phyloP scores from a whole-genome alignment of 2,888 invertebrate genomes.

The Sycophila texana region DNA sequence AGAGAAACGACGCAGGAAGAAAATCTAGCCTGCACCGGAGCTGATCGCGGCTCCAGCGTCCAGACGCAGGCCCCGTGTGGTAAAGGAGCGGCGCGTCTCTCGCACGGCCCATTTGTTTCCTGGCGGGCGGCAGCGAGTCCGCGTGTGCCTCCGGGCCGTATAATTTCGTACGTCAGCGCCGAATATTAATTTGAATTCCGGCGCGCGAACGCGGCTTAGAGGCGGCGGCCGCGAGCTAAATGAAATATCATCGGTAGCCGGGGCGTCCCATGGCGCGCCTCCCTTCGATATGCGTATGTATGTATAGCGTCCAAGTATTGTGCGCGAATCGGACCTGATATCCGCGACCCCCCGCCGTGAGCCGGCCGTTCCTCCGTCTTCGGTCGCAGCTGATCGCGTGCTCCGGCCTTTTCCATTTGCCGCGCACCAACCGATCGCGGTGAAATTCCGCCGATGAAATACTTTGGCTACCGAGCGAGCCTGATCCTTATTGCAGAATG shows the following conservation, averaged over 20 bases:
- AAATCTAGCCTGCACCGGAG: too few relatives aligned
- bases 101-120: slow-evolving; percentile 68
- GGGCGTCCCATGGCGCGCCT: slow-evolving; percentile 66
- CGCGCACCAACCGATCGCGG: too few relatives aligned
- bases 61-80: too few relatives aligned
- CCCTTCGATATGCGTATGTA: slow-evolving; percentile 61
- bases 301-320: background rate
- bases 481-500: too few relatives aligned
- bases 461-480: too few relatives aligned
- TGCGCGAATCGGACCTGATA: background rate
- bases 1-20: too few relatives aligned
- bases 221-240: slow-evolving; percentile 60
- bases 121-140: slow-evolving; percentile 64
- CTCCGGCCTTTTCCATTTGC: too few relatives aligned
- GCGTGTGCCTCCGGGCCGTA: slow-evolving; percentile 59
- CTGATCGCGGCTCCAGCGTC: too few relatives aligned
- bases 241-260: slow-evolving; percentile 73
- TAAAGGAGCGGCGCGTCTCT: background rate
- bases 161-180: slow-evolving; percentile 75
- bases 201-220: slow-evolving; percentile 51
- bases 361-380: background rate
- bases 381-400: too few relatives aligned
- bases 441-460: too few relatives aligned
- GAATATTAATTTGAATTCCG: slow-evolving; percentile 76
- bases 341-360: background rate